Percentiles rank a stretch among this genome's conserved stretches.
phyloP scores from a whole-genome alignment of 2,888 invertebrate genomes.

The Apamea anceps region DNA sequence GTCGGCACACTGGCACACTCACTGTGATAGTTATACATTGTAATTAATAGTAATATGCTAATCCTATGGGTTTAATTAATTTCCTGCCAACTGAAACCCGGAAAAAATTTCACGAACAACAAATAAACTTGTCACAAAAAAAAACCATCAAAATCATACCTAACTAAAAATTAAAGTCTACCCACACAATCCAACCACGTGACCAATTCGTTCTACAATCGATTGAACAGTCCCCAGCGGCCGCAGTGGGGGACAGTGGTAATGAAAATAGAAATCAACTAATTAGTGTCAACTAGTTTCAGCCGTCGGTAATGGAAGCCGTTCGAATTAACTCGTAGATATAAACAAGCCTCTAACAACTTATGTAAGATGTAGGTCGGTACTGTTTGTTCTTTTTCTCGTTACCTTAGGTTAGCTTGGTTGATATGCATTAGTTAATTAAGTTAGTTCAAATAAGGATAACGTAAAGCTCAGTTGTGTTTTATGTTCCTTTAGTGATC shows the following conservation, averaged over 20 bases:
- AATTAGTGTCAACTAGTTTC: constrained; percentile 43
- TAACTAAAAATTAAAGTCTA: background rate
- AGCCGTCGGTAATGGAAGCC: background rate
- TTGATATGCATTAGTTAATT: constrained; percentile 44
- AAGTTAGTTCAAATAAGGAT: constrained; percentile 25
- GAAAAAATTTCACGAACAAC: background rate
- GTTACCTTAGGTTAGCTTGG: background rate
- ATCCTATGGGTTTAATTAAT: background rate
- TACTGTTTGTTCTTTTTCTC: constrained; percentile 12
- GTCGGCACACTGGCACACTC: background rate
- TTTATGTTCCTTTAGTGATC: background rate
- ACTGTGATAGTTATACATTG: background rate
- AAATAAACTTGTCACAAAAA: background rate
- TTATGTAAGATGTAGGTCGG: background rate
- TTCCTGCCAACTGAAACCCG: no score
- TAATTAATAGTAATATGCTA: no score
- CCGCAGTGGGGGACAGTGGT: background rate
- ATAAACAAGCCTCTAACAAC: background rate
- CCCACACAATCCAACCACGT: background rate
- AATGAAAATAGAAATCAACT: constrained; percentile 43
- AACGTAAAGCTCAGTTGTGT: background rate
- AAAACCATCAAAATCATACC: background rate
- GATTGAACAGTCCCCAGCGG: constrained; percentile 21
- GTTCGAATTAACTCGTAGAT: constrained; percentile 18
- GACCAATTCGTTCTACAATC: constrained; percentile 22